A percentile compares a stretch with the other conserved stretches of the same genome.
These are phyloP conservation scores for Sardina pilchardus DNA, from an alignment of 2,113 vertebrate genomes.

Conservation along the genomic window DNA sequence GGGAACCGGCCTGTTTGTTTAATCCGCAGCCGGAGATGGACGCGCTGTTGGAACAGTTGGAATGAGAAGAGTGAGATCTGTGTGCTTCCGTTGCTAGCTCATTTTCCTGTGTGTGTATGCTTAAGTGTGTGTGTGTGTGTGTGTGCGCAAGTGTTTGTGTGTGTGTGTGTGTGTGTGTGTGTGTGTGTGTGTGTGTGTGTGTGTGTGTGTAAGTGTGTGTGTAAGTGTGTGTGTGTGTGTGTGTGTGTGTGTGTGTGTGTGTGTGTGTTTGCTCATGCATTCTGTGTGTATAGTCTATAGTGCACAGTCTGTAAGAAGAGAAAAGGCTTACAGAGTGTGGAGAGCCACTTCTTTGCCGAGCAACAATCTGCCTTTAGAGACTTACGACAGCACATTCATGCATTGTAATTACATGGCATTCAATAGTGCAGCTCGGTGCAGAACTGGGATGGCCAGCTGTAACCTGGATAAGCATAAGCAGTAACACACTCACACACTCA, in stretches of 20 bases:
- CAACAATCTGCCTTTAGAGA: too few species aligned
- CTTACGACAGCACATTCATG: too few species aligned
- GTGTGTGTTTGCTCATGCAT: background rate
- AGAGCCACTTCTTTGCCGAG: too few species aligned
- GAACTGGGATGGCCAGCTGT: background rate
- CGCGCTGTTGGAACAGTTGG: background rate
- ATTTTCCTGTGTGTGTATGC: conserved; percentile 27
- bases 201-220: conserved; percentile 4
- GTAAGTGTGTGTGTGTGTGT: background rate
- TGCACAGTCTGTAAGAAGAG: too few species aligned
- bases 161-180: background rate
- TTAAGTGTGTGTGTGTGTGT: background rate
- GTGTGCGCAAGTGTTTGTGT: too few species aligned
- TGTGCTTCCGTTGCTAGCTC: background rate
- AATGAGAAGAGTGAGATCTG: background rate
- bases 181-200: conserved; percentile 30
- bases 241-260: too few species aligned
- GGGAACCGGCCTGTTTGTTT: background rate
- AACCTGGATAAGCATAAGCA: background rate
- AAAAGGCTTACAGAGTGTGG: too few species aligned
- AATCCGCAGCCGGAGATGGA: background rate
- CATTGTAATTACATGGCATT: background rate
- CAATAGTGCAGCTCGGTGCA: background rate
- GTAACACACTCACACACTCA: too few species aligned
- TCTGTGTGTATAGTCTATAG: too few species aligned